Evolutionary conservation across 1,140 invertebrate species (phyloP).

Genomic region (Ceratina japonica): DNA sequence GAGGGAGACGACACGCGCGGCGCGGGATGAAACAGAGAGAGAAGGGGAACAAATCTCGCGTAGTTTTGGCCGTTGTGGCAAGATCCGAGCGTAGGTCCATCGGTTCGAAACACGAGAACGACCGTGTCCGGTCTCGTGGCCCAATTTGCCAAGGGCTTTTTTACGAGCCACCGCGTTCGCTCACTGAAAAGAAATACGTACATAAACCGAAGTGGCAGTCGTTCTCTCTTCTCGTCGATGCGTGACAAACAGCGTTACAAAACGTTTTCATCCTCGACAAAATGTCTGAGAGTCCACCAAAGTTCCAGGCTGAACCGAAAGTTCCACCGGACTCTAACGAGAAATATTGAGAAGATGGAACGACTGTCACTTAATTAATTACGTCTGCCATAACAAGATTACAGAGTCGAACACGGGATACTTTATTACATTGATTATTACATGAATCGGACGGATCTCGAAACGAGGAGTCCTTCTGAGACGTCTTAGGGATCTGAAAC

Average conservation of each 20-base stretch:
- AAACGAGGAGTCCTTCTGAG: too few relatives aligned
- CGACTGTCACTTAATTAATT: too few relatives aligned
- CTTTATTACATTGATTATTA: too few relatives aligned
- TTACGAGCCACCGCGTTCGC: conserved; percentile 42
- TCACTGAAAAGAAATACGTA: conserved; percentile 17
- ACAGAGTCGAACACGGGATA: too few relatives aligned
- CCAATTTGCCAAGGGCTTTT: conserved; percentile 67
- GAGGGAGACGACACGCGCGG: not conserved
- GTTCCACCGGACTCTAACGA: too few relatives aligned
- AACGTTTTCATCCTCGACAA: too few relatives aligned
- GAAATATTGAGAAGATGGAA: too few relatives aligned
- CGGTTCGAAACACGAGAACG: conserved; percentile 44
- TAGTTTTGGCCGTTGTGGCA: not conserved
- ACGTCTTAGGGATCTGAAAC: not conserved
- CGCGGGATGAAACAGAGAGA: not conserved
- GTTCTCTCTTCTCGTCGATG: not conserved
- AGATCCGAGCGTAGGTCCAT: conserved; percentile 3
- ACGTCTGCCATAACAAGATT: too few relatives aligned
- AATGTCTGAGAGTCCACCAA: too few relatives aligned
- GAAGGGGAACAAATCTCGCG: conserved; percentile 48
- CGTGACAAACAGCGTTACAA: not conserved
- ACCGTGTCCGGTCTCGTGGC: conserved; percentile 49
- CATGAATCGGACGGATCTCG: too few relatives aligned
- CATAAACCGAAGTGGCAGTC: not conserved
- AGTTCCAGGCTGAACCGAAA: too few relatives aligned